Percentiles rank a stretch among this genome's conserved stretches.
These are phyloP conservation scores for Pelecanoides urinatrix DNA, from an alignment of 2,113 vertebrate species.

Conservation along the genomic window DNA sequence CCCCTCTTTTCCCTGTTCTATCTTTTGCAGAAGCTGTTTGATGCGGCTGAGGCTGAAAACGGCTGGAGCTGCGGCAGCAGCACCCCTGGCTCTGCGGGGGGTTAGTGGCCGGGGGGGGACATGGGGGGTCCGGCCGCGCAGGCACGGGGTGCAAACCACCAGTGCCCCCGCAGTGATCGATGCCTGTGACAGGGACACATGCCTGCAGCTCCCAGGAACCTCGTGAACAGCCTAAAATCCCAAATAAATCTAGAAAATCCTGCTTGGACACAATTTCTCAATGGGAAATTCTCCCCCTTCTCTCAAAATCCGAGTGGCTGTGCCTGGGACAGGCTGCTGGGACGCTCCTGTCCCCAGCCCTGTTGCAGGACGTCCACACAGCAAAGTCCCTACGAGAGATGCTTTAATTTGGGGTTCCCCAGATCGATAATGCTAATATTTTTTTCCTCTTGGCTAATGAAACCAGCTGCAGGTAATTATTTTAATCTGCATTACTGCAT, in stretches of 20 bases:
- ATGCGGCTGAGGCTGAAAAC: neutral
- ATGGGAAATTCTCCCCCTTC: neutral
- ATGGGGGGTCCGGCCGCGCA: fast-evolving
- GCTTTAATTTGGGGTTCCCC: neutral
- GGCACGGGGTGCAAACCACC: neutral
- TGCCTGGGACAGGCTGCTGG: neutral
- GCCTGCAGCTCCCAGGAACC: neutral
- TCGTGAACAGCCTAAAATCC: neutral
- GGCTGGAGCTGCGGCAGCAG: neutral
- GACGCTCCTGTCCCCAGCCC: neutral
- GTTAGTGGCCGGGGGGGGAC: neutral
- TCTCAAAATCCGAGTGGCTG: neutral
- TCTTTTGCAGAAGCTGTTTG: neutral
- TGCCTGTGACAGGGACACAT: fast-evolving
- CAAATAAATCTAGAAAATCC: neutral
- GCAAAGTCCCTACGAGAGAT: neutral
- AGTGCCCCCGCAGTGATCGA: fast-evolving
- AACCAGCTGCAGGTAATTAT: conserved; percentile 7
- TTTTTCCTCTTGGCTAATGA: neutral
- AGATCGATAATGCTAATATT: fast-evolving
- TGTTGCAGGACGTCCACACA: fast-evolving
- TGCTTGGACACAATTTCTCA: neutral
- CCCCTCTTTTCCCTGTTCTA: neutral
- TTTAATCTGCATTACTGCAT: conserved; percentile 20
- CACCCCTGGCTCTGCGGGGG: neutral